Base-by-base conservation (phyloP, 2,797 vertebrate genomes). In the Coilia nasus region DNA sequence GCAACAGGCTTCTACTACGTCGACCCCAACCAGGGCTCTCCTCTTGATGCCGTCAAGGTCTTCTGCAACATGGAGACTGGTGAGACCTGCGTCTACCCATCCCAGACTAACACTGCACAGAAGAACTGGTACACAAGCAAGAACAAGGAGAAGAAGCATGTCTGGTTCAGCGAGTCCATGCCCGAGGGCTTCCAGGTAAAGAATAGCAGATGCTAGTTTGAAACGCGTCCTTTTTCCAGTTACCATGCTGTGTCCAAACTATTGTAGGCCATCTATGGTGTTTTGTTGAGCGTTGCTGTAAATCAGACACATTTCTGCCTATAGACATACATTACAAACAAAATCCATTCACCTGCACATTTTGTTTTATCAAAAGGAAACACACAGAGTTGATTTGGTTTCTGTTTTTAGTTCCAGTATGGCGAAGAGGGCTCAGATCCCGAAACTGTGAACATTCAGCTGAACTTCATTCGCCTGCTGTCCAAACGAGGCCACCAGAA, bases 131-230 rank as follows among this genome's bases (percentile, higher is more conserved):
- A 98, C 94, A 91, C 87, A 90, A 98, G 96, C 97, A 96, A 95
- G 92, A 97, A 97, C 93, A 96, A 93, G 92, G 97, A 98, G 84
- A 97, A 97, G 96, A 97, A 96, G 83, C 97, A 97, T 62, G 5
- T 98, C 94, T 99, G 97, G 97, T 99, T 97, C 60, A 96, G 97
- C 87, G 98, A 99, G 94, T 93, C 95, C 87, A 98, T 99, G 97
- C 95, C 91, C 0, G 97, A 94, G 0, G 97, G 98, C 94, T 97
- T 94, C 97, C 97, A 97, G 97, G 98, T 98, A 86, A 87, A 41
- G 15, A 88, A 78, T 50, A 1, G 9, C 14, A 54, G 50, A 54
- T 54, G 50, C 50, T 54, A 54, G 50, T 54, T 14, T 14, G 35
- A 41, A 2, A 41, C 10, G 46, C 10, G 46, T 47, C 10, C 10